Evolutionary conservation across 2,113 vertebrate species (phyloP), one percentile per base, ranked within the genome.

Genomic region (Rhinichthys klamathensis): DNA sequence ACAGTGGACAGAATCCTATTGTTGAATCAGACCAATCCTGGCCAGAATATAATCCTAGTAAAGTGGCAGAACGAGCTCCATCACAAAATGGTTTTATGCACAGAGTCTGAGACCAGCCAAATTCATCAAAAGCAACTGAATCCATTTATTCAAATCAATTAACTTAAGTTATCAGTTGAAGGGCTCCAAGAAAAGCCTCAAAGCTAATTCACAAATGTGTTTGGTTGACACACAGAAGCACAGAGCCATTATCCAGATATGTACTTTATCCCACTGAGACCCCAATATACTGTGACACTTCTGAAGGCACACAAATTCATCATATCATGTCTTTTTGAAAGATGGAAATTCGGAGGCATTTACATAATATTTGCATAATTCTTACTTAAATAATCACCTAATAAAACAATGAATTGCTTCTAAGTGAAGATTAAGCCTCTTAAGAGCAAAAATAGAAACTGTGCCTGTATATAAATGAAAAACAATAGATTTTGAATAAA

Each of bases 121-220:
- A 86, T 70, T 56, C 9, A 88, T 70, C 72, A 35, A 78, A 79
- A 49, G 25, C 44, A 56, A 79, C 41, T 46, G 65, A 82, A 87
- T 69, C 69, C 80, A 85, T 82, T 87, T 70, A 87, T 56, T 70
- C 67, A 60, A 85, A 80, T 51, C 88, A 87, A 87, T 87, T 80
- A 87, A 61, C 49, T 83, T 51, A 80, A 84, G 38, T 27, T 87
- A 87, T 72, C 73, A 60, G n/a, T n/a, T n/a, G n/a, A n/a, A n/a
- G n/a, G n/a, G n/a, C 23, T 88, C 35, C 74, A 72, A 69, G 79
- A 61, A 87, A 51, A 80, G 44, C 54, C 32, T 82, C 67, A 74
- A 79, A 74, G 44, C 70, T 38, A 65, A 79, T 89, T 85, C 76
- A 30, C 46, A 63, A 63, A 85, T 81, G 65, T 80, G 21, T 75